Base-by-base conservation (phyloP, 35 echinoderm and acorn worm genomes). In the Heliocidaris tuberculata region DNA sequence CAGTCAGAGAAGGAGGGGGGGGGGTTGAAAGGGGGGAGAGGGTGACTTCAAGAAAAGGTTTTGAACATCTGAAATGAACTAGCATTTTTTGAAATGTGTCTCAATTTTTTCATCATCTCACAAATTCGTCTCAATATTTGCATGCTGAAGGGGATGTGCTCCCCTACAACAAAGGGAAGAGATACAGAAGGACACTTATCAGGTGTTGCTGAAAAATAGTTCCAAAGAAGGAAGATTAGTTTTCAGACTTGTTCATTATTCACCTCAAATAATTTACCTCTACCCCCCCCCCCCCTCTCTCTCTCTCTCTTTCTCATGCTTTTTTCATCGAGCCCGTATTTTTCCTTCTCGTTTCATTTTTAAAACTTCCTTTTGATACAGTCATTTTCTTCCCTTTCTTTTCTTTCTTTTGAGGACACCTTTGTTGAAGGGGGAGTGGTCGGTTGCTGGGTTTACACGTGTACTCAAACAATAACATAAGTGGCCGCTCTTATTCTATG, bases 371-470 rank as follows among this genome's bases (percentile, higher is more conserved):
- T 19, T 70, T 70, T 70, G 60, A 70, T 70, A 70, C 60, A 70
- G 60, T 70, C 60, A 70, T 70, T 70, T 70, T 70, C 60, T 70
- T 70, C 60, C 21, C 60, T 70, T 70, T 70, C 60, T 65, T 65
- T 65, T 65, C 60, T 70, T 70, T 70, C 60, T 70, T 70, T 70
- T 70, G 60, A 70, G 24, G 60, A 70, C 60, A 70, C 60, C 60
- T 70, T 70, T 70, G 60, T 70, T 70, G 60, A 70, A 70, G 60
- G 60, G n/a, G 60, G 60, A 65, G 60, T 65, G 60, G 60, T 65
- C 60, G 4, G 10, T 65, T 17, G 5, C 60, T 16, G 19, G 13
- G 60, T 65, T 65, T 65, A 16, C 60, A 65, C 60, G 60, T 65
- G 60, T 65, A 65, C 60, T 21, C 19, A 65, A 65, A 65, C 13